phyloP scores from a whole-genome alignment of 2,888 invertebrate genomes.

The Falcaria lacertinaria region DNA sequence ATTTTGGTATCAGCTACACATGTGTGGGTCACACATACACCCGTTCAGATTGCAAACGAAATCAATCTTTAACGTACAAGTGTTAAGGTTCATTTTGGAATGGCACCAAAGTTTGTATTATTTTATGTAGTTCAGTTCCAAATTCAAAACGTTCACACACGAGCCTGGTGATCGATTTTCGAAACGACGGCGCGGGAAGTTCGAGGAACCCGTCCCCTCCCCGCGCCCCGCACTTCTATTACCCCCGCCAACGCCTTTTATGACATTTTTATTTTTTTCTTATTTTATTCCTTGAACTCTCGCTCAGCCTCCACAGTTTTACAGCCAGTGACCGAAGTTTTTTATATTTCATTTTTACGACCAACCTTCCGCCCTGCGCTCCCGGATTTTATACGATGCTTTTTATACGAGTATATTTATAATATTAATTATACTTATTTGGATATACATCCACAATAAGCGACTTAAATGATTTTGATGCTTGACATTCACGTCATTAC shows the following conservation, averaged over 20 bases:
- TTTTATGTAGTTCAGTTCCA: slow-evolving; percentile 46
- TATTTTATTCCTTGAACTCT: slow-evolving; percentile 44
- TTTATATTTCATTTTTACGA: slow-evolving; percentile 5
- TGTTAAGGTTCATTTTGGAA: slow-evolving; percentile 17
- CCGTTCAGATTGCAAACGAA: slow-evolving; percentile 9
- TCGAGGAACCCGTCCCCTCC: slow-evolving; percentile 29
- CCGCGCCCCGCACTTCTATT: slow-evolving; percentile 40
- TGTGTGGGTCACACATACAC: slow-evolving; percentile 32
- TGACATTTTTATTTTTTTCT: slow-evolving; percentile 53
- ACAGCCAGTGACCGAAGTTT: slow-evolving; percentile 6
- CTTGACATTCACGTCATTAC: too few species aligned
- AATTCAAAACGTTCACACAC: slow-evolving; percentile 68
- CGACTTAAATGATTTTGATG: too few species aligned
- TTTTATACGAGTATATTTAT: not conserved
- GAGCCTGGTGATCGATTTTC: slow-evolving; percentile 72
- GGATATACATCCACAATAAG: too few species aligned
- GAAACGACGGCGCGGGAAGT: slow-evolving; percentile 53
- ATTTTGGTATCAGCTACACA: slow-evolving; percentile 45
- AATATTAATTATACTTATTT: not conserved
- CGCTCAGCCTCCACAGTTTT: slow-evolving; percentile 23
- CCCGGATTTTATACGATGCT: not conserved
- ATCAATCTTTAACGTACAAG: slow-evolving; percentile 4
- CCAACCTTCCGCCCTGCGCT: not conserved
- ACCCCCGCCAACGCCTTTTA: slow-evolving; percentile 49
- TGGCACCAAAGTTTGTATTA: slow-evolving; percentile 25